Conservation (phyloP, 37 sponge, comb jelly and placozoan species). For the Agelas oroides region DNA sequence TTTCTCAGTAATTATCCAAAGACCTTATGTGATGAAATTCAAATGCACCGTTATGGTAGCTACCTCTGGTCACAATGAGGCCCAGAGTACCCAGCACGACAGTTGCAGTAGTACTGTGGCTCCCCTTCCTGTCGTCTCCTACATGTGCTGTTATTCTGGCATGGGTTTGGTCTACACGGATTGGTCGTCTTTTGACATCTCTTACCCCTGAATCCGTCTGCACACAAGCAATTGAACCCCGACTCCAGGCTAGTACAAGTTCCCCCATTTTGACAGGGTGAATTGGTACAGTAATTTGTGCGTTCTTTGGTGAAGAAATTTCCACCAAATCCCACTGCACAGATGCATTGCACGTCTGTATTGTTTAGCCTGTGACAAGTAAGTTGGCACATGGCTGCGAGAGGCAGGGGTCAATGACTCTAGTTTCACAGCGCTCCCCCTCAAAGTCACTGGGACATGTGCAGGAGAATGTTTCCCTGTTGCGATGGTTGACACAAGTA, state of each 20-base stretch:
- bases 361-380: neutral
- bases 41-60: too few relatives aligned
- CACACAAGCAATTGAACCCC: slow-evolving; percentile 14
- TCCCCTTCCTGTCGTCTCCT: neutral
- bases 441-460: too few relatives aligned
- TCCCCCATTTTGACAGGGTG: slow-evolving; percentile 30
- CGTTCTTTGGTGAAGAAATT: neutral
- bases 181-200: neutral
- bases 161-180: slow-evolving; percentile 39
- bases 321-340: slow-evolving; percentile 10
- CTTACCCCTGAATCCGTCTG: slow-evolving; percentile 11
- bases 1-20: too few relatives aligned
- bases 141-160: slow-evolving; percentile 38
- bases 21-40: too few relatives aligned
- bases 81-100: slow-evolving; percentile 1
- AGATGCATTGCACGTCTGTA: neutral
- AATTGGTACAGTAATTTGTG: slow-evolving; percentile 1
- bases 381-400: too few relatives aligned
- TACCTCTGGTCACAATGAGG: neutral
- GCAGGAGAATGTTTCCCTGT: too few relatives aligned
- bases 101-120: neutral
- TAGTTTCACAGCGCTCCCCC: too few relatives aligned
- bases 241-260: neutral
- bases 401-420: too few relatives aligned
- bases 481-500: neutral